Percentiles rank a stretch among this genome's conserved stretches.
Evolutionary conservation across 2,888 invertebrate species (phyloP).

Genomic region (Ormia ochracea): DNA sequence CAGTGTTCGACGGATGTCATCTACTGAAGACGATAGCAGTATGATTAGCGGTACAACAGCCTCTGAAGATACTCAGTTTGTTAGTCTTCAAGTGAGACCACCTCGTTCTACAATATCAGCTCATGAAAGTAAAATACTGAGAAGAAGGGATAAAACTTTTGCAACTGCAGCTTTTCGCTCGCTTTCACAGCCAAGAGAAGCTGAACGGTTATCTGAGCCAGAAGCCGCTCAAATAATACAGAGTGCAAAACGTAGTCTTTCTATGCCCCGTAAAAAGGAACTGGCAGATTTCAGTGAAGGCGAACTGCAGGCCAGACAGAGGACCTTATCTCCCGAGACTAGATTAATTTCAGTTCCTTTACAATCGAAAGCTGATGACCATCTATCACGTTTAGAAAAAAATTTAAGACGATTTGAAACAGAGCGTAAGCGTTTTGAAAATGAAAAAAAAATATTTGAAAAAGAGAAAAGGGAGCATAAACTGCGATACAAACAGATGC

Average conservation of each 20-base stretch:
- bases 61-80: constrained; percentile 65
- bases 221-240: constrained; percentile 72
- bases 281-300: constrained; percentile 75
- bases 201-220: constrained; percentile 70
- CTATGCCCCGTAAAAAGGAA: constrained; percentile 73
- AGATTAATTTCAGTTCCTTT: constrained; percentile 26
- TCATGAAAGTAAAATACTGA: constrained; percentile 76
- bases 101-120: constrained; percentile 70
- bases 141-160: constrained; percentile 73
- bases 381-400: constrained; percentile 72
- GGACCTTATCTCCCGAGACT: constrained; percentile 44
- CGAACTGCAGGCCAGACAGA: constrained; percentile 34
- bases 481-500: constrained; percentile 72
- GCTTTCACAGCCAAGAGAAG: constrained; percentile 74
- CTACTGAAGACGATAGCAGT: constrained; percentile 68
- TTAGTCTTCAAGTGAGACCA: constrained; percentile 73
- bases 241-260: constrained; percentile 72
- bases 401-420: constrained; percentile 75
- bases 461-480: constrained; percentile 79
- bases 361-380: constrained; percentile 64
- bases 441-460: constrained; percentile 76
- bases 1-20: constrained; percentile 58
- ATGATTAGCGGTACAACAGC: constrained; percentile 57
- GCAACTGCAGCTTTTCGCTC: constrained; percentile 76
- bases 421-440: constrained; percentile 77